Conservation (phyloP, 2,113 vertebrate genomes). For the Scomber japonicus region DNA sequence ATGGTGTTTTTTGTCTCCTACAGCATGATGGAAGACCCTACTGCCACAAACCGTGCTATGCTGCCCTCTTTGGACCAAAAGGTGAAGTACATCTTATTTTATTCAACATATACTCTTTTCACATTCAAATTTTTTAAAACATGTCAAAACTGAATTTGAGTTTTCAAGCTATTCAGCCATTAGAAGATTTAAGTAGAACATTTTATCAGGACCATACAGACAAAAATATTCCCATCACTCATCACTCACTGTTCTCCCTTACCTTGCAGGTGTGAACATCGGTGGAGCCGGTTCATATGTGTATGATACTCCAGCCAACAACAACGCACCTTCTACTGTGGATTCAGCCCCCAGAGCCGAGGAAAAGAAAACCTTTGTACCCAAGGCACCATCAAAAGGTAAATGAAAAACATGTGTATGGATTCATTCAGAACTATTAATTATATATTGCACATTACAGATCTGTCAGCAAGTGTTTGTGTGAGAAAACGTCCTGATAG, state of each 20-base stretch:
- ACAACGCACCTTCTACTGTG: conserved; percentile 81
- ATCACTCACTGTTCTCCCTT: too few relatives aligned
- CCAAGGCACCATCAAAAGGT: conserved; percentile 93
- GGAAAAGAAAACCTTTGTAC: conserved; percentile 84
- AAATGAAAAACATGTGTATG: not conserved
- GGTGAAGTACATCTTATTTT: conserved; percentile 77
- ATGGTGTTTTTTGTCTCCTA: conserved; percentile 28
- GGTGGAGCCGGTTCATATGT: conserved; percentile 95
- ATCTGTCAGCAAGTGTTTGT: not conserved
- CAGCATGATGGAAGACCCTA: conserved; percentile 92
- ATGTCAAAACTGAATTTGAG: too few relatives aligned
- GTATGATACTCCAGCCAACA: conserved; percentile 90
- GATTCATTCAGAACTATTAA: not conserved
- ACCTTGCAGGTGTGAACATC: conserved; percentile 92
- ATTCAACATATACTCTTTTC: not conserved
- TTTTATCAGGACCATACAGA: too few relatives aligned
- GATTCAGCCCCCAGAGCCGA: conserved; percentile 84
- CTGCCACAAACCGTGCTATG: conserved; percentile 94
- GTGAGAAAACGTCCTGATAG: not conserved
- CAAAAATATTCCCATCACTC: too few relatives aligned
- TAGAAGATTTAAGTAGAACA: too few relatives aligned
- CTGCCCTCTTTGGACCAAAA: conserved; percentile 92
- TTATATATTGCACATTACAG: not conserved
- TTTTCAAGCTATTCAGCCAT: too few relatives aligned
- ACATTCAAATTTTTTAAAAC: not conserved